These are phyloP conservation scores for Anarrhichthys ocellatus DNA, from an alignment of 2,113 vertebrate genomes.

Conservation along the genomic window DNA sequence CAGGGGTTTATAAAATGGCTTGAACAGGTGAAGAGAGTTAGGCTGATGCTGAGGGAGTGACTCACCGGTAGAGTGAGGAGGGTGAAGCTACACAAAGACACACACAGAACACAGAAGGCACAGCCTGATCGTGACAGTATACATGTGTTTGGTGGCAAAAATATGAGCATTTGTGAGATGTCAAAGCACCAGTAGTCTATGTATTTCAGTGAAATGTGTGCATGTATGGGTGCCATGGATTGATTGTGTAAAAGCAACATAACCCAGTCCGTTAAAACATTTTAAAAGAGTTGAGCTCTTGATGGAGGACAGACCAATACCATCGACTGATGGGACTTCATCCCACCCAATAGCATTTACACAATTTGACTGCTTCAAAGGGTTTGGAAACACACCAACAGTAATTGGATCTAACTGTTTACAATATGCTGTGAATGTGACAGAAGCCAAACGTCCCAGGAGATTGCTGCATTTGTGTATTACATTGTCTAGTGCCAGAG, in stretches of 20 bases:
- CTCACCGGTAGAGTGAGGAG: too few species aligned
- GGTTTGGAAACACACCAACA: constrained; percentile 8
- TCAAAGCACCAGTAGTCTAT: background rate
- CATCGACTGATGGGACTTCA: constrained; percentile 21
- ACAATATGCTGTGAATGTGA: constrained; percentile 10
- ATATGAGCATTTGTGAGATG: background rate
- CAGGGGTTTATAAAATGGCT: too few species aligned
- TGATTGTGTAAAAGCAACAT: constrained; percentile 21
- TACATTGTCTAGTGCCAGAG: constrained; percentile 1
- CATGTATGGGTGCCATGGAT: background rate
- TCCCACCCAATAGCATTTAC: constrained; percentile 13
- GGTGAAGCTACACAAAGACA: too few species aligned
- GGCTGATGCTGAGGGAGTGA: too few species aligned
- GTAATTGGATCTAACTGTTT: constrained; percentile 1
- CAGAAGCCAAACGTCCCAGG: constrained; percentile 8
- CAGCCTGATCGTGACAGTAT: too few species aligned
- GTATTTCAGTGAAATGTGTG: background rate
- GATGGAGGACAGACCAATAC: constrained; percentile 16
- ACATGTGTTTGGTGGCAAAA: background rate
- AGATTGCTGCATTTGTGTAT: background rate
- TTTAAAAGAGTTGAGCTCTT: constrained; percentile 33
- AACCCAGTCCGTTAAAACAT: background rate
- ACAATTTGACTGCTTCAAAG: background rate
- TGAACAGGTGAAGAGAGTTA: too few species aligned
- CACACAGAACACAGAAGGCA: too few species aligned